These are phyloP conservation scores for Hippocampus comes DNA, from an alignment of 2,113 vertebrate species.

Conservation along the genomic window DNA sequence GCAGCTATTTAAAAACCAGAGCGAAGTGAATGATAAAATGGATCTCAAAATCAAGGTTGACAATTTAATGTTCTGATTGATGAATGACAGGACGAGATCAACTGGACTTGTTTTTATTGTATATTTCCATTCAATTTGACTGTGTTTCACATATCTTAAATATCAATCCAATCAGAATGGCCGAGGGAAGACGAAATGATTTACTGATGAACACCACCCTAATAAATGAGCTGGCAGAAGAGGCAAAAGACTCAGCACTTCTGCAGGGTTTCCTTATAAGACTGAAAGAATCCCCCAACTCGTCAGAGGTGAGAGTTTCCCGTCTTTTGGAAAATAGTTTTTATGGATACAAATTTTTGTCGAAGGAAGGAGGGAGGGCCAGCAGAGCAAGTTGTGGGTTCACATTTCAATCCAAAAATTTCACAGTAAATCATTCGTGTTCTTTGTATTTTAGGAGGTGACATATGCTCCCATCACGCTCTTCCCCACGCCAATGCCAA, in stretches of 20 bases:
- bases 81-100: too few relatives aligned
- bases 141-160: background rate
- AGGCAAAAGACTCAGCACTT: constrained; percentile 82
- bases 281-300: constrained; percentile 74
- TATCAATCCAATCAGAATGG: constrained; percentile 45
- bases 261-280: constrained; percentile 83
- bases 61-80: too few relatives aligned
- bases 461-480: constrained; percentile 86
- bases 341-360: too few relatives aligned
- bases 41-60: too few relatives aligned
- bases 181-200: constrained; percentile 50
- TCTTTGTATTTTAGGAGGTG: constrained; percentile 75
- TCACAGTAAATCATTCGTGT: background rate
- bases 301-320: constrained; percentile 75
- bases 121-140: background rate
- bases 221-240: constrained; percentile 65
- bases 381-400: too few relatives aligned
- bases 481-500: constrained; percentile 82
- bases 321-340: background rate
- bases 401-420: too few relatives aligned
- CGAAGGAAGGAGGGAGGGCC: too few relatives aligned
- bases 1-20: too few relatives aligned
- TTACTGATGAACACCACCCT: constrained; percentile 67
- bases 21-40: too few relatives aligned
- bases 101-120: too few relatives aligned